Evolutionary conservation across 35 echinoderm and acorn worm genomes (phyloP).

Genomic region (Ptychodera flava): DNA sequence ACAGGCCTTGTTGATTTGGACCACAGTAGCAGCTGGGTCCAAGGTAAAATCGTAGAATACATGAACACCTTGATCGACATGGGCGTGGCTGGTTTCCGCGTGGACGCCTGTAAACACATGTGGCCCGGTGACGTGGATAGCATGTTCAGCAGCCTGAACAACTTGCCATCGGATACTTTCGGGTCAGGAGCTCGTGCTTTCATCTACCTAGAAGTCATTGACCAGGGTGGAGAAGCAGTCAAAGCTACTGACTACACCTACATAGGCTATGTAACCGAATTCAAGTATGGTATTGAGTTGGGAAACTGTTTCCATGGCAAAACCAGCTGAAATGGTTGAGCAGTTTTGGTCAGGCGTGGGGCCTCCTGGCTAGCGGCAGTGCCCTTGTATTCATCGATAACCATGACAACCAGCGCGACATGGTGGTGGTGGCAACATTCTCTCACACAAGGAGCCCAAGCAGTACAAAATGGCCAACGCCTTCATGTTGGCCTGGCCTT

Average conservation of each 20-base stretch:
- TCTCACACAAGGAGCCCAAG: slow-evolving; percentile 31
- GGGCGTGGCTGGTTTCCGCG: slow-evolving; percentile 78
- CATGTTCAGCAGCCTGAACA: slow-evolving; percentile 36
- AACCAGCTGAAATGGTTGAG: not conserved
- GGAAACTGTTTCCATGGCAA: not conserved
- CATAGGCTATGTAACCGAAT: slow-evolving; percentile 72
- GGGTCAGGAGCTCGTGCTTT: slow-evolving; percentile 29
- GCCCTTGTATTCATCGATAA: slow-evolving; percentile 80
- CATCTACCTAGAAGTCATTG: slow-evolving; percentile 73
- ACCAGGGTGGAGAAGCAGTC: slow-evolving; percentile 62
- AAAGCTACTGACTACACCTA: slow-evolving; percentile 39
- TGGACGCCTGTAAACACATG: slow-evolving; percentile 79
- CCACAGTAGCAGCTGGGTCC: slow-evolving; percentile 26
- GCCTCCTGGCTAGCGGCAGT: slow-evolving; percentile 13
- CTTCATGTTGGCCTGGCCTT: slow-evolving; percentile 77
- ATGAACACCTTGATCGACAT: slow-evolving; percentile 63
- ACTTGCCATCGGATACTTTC: slow-evolving; percentile 55
- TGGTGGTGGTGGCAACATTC: slow-evolving; percentile 35
- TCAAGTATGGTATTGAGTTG: slow-evolving; percentile 57
- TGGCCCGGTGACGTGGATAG: slow-evolving; percentile 70
- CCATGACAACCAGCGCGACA: slow-evolving; percentile 88
- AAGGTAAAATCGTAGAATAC: slow-evolving; percentile 39
- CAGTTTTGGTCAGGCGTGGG: slow-evolving; percentile 46
- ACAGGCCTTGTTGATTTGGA: slow-evolving; percentile 52
- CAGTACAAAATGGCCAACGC: slow-evolving; percentile 65